Conservation (phyloP, 2,797 vertebrate species). For the Pelodytes ibericus region DNA sequence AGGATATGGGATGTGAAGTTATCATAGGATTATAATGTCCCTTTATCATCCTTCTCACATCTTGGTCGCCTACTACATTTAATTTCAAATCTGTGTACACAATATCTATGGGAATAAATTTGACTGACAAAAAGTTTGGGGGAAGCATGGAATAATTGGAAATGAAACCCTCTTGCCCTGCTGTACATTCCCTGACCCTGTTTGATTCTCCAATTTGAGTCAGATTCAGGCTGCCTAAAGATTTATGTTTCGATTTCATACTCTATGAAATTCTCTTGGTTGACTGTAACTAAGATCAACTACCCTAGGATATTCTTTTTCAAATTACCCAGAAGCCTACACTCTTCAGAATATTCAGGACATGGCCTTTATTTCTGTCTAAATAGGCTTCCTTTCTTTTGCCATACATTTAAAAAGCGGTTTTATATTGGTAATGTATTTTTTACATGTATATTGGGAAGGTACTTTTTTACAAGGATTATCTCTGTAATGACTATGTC, state of each 20-base stretch:
- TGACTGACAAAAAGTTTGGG: background rate
- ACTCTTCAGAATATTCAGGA: no score
- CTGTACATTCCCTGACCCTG: background rate
- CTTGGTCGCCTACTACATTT: background rate
- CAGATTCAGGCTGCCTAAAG: background rate
- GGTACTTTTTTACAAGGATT: no score
- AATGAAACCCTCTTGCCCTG: background rate
- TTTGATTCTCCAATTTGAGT: background rate
- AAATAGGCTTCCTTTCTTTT: no score
- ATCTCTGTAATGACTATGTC: no score
- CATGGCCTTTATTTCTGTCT: no score
- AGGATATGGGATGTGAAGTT: background rate
- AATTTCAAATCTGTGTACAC: background rate
- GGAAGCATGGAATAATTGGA: background rate
- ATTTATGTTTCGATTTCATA: background rate
- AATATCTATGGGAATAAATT: background rate
- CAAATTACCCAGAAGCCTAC: no score
- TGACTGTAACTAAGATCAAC: no score
- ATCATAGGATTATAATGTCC: background rate
- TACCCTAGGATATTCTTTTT: no score
- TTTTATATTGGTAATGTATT: no score
- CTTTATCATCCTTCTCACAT: slow-evolving; percentile 2
- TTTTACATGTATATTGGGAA: no score
- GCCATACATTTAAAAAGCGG: no score
- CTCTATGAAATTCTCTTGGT: background rate